Evolutionary conservation across 2,888 invertebrate genomes (phyloP).

Genomic region (Drosophila stalkeri): DNA sequence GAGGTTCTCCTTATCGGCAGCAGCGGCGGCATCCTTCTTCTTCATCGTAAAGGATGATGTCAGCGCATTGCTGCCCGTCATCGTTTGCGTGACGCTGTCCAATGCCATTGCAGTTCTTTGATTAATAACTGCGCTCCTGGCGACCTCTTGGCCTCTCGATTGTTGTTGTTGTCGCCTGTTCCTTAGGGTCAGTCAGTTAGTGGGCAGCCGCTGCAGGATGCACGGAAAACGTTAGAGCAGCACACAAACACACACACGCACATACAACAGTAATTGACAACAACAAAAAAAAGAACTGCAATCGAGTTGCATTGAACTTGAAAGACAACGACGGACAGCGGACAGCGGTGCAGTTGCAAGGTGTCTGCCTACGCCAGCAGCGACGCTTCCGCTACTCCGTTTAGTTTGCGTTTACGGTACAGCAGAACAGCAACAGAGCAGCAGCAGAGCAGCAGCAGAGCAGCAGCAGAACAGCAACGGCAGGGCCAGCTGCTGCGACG

Average conservation of each 20-base stretch:
- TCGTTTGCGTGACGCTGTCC: constrained; percentile 82
- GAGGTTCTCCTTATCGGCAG: constrained; percentile 82
- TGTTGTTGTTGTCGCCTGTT: constrained; percentile 16
- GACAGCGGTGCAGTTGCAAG: constrained; percentile 40
- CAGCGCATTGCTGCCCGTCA: constrained; percentile 83
- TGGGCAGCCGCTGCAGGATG: constrained; percentile 42
- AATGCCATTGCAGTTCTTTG: constrained; percentile 73
- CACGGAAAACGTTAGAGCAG: constrained; percentile 35
- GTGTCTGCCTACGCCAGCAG: constrained; percentile 41
- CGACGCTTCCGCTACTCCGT: constrained; percentile 38
- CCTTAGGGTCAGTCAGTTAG: constrained; percentile 16
- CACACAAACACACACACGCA: constrained; percentile 14
- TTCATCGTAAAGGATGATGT: constrained; percentile 83
- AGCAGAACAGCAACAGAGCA: constrained; percentile 19
- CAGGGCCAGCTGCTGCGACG: constrained; percentile 15
- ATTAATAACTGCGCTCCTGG: constrained; percentile 25
- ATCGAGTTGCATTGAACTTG: constrained; percentile 34
- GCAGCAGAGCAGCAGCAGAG: constrained; percentile 1
- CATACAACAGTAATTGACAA: constrained; percentile 15
- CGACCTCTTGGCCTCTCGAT: constrained; percentile 27
- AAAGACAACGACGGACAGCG: constrained; percentile 3
- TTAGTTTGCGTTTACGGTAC: constrained; percentile 35
- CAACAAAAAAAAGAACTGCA: constrained; percentile 9
- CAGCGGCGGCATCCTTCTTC: constrained; percentile 83
- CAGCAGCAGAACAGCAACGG: too few relatives aligned